Percentiles rank a stretch among this genome's conserved stretches.
Conservation (phyloP, 2,797 vertebrate species). For the Tokudaia muenninki region DNA sequence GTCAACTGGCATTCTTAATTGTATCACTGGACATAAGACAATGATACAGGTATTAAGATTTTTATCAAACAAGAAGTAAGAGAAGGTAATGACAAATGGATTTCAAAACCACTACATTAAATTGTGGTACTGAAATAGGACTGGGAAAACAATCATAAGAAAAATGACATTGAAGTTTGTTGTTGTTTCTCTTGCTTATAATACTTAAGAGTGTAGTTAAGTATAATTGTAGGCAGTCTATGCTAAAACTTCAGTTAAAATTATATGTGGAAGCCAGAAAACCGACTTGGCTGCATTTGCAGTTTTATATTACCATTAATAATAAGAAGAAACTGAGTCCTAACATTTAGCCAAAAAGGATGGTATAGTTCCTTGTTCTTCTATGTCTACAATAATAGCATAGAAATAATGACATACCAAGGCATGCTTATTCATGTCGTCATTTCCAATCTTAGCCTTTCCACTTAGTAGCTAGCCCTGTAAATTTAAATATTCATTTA, state of each 20-base stretch:
- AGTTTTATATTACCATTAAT: neutral
- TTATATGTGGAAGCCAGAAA: neutral
- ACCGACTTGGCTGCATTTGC: neutral
- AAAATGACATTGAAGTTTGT: neutral
- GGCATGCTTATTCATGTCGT: neutral
- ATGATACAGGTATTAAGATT: neutral
- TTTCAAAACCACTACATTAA: neutral
- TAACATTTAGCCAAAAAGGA: neutral
- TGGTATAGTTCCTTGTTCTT: neutral
- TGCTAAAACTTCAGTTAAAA: neutral
- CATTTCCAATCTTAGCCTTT: neutral
- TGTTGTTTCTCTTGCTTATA: neutral
- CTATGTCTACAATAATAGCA: neutral
- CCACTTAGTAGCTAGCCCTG: accelerated
- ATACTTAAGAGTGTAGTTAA: neutral
- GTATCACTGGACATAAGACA: neutral
- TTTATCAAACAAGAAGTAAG: neutral
- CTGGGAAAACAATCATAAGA: neutral
- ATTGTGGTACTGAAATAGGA: neutral
- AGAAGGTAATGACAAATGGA: neutral
- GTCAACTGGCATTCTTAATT: neutral
- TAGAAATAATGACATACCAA: neutral
- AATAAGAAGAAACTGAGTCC: neutral
- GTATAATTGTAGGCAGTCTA: neutral
- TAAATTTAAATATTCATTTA: neutral